phyloP scores from a whole-genome alignment of 2,797 vertebrate genomes.

The Cetoscarus ocellatus region DNA sequence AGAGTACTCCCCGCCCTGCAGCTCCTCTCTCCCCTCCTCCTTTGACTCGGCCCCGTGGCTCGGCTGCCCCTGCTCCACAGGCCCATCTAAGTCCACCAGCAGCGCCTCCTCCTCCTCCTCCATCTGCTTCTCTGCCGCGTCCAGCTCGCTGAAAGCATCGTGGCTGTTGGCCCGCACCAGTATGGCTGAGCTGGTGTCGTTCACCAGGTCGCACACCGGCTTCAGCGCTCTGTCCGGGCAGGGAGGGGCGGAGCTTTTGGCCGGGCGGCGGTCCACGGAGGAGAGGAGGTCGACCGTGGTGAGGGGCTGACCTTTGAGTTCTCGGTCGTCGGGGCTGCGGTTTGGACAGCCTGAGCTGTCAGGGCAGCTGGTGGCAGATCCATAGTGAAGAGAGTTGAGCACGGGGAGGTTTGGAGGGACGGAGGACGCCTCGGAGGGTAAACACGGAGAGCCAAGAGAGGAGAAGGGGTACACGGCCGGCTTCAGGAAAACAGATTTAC shows the following conservation, averaged over 20 bases:
- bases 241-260: constrained; percentile 79
- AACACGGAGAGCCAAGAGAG: constrained; percentile 74
- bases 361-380: constrained; percentile 55
- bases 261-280: constrained; percentile 86
- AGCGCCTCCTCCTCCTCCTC: constrained; percentile 65
- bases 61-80: constrained; percentile 42
- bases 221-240: constrained; percentile 86
- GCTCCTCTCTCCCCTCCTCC: constrained; percentile 28
- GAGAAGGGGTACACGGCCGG: constrained; percentile 74
- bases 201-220: constrained; percentile 94
- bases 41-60: not conserved
- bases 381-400: constrained; percentile 81
- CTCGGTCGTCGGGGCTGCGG: constrained; percentile 55
- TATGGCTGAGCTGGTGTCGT: constrained; percentile 87
- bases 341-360: constrained; percentile 41
- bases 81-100: constrained; percentile 82
- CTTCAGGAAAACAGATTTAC: constrained; percentile 77
- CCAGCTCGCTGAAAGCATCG: constrained; percentile 82
- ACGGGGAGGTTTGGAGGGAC: constrained; percentile 72
- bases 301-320: constrained; percentile 85
- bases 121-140: constrained; percentile 76
- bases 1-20: constrained; percentile 54
- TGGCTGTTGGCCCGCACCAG: constrained; percentile 73
- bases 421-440: constrained; percentile 69
- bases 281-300: constrained; percentile 93